These are phyloP conservation scores for Berghia stephanieae DNA, from an alignment of 1,140 invertebrate genomes.

Conservation along the genomic window DNA sequence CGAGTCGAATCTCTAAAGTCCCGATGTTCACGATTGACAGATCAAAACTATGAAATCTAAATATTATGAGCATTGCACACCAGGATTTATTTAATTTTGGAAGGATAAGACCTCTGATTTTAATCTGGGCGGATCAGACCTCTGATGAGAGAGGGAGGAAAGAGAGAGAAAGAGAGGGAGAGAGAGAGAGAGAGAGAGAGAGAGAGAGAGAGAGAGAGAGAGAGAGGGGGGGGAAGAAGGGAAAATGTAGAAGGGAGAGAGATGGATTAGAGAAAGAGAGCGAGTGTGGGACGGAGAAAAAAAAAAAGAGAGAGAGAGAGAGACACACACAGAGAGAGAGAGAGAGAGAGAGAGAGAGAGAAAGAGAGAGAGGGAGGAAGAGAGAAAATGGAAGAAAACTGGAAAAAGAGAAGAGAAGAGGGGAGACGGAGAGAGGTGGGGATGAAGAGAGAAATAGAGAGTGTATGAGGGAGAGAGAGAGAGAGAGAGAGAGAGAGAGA, in stretches of 20 bases:
- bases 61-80: too few species aligned
- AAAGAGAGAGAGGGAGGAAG: conserved; percentile 13
- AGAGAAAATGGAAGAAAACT: neutral
- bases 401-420: neutral
- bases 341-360: conserved; percentile 29
- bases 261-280: neutral
- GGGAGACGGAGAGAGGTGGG: conserved; percentile 7
- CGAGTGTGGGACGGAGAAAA: neutral
- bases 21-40: too few species aligned
- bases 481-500: neutral
- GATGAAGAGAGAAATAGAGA: conserved; percentile 7
- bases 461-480: neutral
- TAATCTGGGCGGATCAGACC: too few species aligned
- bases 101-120: too few species aligned
- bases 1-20: too few species aligned
- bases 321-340: conserved; percentile 25
- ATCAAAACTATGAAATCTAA: too few species aligned
- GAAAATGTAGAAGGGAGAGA: neutral
- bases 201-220: neutral
- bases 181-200: neutral
- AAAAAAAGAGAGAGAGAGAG: conserved; percentile 19
- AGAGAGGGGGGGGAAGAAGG: neutral
- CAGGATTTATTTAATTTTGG: too few species aligned
- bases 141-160: neutral
- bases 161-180: neutral